These are phyloP conservation scores for Oreochromis mossambicus DNA, from an alignment of 2,797 vertebrate species.

Conservation along the genomic window DNA sequence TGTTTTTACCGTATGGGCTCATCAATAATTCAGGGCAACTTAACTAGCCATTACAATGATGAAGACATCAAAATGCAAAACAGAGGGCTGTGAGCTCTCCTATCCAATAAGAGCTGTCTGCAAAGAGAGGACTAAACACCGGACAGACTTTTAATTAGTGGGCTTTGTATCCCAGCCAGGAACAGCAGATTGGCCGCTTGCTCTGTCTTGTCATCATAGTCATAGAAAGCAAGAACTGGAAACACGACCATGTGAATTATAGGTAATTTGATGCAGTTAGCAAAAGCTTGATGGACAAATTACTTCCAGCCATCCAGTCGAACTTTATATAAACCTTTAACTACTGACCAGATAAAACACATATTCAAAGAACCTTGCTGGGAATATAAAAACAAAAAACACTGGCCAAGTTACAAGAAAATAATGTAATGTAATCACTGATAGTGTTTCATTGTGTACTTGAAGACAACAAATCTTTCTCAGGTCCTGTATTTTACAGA, in stretches of 20 bases:
- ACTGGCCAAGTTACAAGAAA: background rate
- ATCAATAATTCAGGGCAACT: slow-evolving; percentile 65
- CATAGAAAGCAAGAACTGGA: slow-evolving; percentile 57
- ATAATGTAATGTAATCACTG: background rate
- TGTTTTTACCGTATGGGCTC: slow-evolving; percentile 64
- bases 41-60: slow-evolving; percentile 69
- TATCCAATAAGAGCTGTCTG: slow-evolving; percentile 52
- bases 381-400: background rate
- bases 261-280: slow-evolving; percentile 37
- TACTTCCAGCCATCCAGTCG: background rate
- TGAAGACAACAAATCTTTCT: background rate
- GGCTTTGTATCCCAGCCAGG: slow-evolving; percentile 65
- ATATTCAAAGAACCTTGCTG: background rate
- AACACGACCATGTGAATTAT: slow-evolving; percentile 45
- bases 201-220: slow-evolving; percentile 55
- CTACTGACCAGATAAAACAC: background rate
- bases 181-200: slow-evolving; percentile 64
- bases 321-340: background rate
- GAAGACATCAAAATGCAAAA: slow-evolving; percentile 74
- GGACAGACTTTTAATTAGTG: slow-evolving; percentile 75
- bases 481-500: background rate
- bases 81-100: slow-evolving; percentile 46
- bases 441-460: background rate
- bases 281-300: slow-evolving; percentile 23
- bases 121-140: slow-evolving; percentile 53